phyloP scores from a whole-genome alignment of 1,140 invertebrate species.

The Drosophila murphyi region DNA sequence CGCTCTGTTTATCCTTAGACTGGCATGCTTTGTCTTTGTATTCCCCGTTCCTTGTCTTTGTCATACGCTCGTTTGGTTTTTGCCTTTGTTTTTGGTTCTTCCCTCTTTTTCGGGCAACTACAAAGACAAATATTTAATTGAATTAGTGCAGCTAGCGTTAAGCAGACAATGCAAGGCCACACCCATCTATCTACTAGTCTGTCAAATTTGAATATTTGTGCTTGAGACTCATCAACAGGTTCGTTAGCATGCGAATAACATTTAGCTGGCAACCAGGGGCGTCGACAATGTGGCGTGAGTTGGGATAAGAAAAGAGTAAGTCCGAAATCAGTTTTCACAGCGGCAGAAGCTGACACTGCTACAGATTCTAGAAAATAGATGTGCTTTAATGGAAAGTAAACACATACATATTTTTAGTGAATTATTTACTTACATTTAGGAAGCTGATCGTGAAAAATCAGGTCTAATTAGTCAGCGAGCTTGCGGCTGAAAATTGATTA shows the following conservation, averaged over 20 bases:
- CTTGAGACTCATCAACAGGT: slow-evolving; percentile 77
- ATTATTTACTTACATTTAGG: too few relatives aligned
- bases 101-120: slow-evolving; percentile 51
- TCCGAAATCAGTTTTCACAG: too few relatives aligned
- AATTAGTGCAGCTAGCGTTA: slow-evolving; percentile 82
- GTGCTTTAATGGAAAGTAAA: too few relatives aligned
- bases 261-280: slow-evolving; percentile 1
- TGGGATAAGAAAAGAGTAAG: too few relatives aligned
- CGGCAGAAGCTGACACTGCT: too few relatives aligned
- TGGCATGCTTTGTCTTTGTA: slow-evolving; percentile 44
- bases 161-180: slow-evolving; percentile 71
- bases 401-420: too few relatives aligned
- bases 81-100: slow-evolving; percentile 38
- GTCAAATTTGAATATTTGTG: slow-evolving; percentile 68
- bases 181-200: slow-evolving; percentile 19
- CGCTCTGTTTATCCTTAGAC: slow-evolving; percentile 68
- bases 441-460: too few relatives aligned
- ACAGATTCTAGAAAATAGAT: too few relatives aligned
- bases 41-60: slow-evolving; percentile 55
- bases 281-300: neutral
- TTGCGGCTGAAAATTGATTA: too few relatives aligned
- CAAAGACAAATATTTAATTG: slow-evolving; percentile 84
- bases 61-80: slow-evolving; percentile 45
- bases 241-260: slow-evolving; percentile 60
- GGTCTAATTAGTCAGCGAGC: too few relatives aligned